Evolutionary conservation across 2,797 vertebrate species (phyloP).

Genomic region (Meda fulgida): DNA sequence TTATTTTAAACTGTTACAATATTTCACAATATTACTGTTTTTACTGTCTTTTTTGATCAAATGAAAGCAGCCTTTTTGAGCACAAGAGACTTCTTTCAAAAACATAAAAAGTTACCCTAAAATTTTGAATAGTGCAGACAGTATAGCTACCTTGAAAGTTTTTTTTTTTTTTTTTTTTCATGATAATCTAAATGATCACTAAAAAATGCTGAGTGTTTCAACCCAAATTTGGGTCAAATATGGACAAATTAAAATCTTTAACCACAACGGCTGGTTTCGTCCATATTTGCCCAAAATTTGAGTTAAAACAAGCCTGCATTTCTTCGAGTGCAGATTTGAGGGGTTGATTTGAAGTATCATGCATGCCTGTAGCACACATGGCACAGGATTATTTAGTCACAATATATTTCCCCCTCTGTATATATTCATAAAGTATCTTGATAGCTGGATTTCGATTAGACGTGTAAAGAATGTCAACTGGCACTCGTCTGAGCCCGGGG

Average conservation of each 20-base stretch:
- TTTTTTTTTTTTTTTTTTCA: too few relatives aligned
- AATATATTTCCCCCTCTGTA: background rate
- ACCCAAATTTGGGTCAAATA: too few relatives aligned
- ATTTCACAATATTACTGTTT: background rate
- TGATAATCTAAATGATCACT: too few relatives aligned
- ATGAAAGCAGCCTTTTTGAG: background rate
- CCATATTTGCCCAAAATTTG: too few relatives aligned
- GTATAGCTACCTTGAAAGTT: background rate
- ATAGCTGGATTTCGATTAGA: conserved; percentile 16
- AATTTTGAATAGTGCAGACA: too few relatives aligned
- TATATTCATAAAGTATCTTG: conserved; percentile 14
- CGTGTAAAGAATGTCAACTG: conserved; percentile 22
- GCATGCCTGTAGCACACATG: background rate
- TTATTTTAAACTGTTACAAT: background rate
- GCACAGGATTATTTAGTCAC: background rate
- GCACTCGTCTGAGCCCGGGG: background rate
- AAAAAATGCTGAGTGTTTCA: too few relatives aligned
- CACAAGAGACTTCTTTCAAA: background rate
- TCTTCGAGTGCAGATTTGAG: background rate
- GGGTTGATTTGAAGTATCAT: background rate
- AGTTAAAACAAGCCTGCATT: too few relatives aligned
- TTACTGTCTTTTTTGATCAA: background rate
- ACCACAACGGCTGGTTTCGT: too few relatives aligned
- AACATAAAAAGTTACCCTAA: background rate
- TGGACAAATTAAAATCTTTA: too few relatives aligned